Evolutionary conservation across 2,113 vertebrate genomes (phyloP), one percentile per base, ranked within the genome.

Genomic region (Melanotaenia duboulayi): DNA sequence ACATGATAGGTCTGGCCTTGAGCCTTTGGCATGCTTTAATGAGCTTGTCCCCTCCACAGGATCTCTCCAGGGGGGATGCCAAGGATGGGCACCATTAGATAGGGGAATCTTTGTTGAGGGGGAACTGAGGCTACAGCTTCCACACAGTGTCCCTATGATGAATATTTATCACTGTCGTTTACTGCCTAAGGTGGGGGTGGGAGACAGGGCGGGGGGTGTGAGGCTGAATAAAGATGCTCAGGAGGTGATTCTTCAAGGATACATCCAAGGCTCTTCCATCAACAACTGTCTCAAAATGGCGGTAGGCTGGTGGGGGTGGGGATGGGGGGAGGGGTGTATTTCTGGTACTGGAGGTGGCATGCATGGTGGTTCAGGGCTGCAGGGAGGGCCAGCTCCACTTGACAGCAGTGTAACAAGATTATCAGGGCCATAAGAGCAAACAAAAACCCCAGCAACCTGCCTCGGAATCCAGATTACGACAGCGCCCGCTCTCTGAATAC

Each of bases 161-260:
- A 91, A 92, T 90, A 91, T 90, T 90, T 88, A 90, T 90, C 79
- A 84, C 80, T 83, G 74, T 89, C 82, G 59, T 85, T 86, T 68
- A 32, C 77, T 3, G 81, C 81, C 78, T 74, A 51, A 82, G 82
- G 84, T 82, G 85, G 82, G 82, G 89, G 77, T 74, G 74, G 83
- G 79, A 72, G 83, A 80, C 23, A 22, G 62, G 20, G 63, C 12
- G 42, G 60, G 32, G 76, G 74, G 80, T n/a, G 81, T 75, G 71
- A 65, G 76, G 56, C 73, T 85, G 87, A 90, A 85, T 85, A 90
- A 89, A 91, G 85, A 90, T 83, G 85, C 87, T 91, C 85, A 74
- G 81, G 90, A 91, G 87, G 91, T 88, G 84, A 91, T 88, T 88
- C 84, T 90, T 90, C 89, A 92, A 91, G 89, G 91, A 89, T 91